Conservation (phyloP, 2,888 invertebrate genomes). For the Coleophora flavipennella region DNA sequence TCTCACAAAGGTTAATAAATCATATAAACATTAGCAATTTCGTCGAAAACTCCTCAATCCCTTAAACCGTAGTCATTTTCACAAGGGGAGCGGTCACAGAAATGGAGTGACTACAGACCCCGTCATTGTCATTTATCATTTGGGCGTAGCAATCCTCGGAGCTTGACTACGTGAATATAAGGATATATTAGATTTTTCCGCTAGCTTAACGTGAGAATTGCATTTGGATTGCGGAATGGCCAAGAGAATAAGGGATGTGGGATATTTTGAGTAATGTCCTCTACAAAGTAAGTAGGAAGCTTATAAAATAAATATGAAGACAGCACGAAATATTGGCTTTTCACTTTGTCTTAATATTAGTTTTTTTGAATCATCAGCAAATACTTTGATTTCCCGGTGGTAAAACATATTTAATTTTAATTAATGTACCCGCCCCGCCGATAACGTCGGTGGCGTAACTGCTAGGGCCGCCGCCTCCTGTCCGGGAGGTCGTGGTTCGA, state of each 20-base stretch:
- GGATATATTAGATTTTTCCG: background rate
- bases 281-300: background rate
- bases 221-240: background rate
- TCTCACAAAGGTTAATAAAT: conserved; percentile 1
- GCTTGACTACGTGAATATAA: background rate
- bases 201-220: background rate
- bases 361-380: too few species aligned
- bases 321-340: too few species aligned
- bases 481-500: too few species aligned
- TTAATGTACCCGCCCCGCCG: too few species aligned
- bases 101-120: conserved; percentile 22
- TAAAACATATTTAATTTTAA: too few species aligned
- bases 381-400: too few species aligned
- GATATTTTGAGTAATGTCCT: background rate
- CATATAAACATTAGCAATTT: conserved; percentile 1
- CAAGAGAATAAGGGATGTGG: background rate
- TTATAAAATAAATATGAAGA: background rate
- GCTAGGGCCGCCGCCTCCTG: too few species aligned
- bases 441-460: too few species aligned
- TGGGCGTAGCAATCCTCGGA: background rate
- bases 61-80: conserved; percentile 15
- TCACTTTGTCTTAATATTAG: too few species aligned
- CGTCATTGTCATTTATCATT: conserved; percentile 30
- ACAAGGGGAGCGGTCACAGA: conserved; percentile 19
- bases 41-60: conserved; percentile 12